These are phyloP conservation scores for Sylvietta virens DNA, from an alignment of 2,113 vertebrate species.

Conservation along the genomic window DNA sequence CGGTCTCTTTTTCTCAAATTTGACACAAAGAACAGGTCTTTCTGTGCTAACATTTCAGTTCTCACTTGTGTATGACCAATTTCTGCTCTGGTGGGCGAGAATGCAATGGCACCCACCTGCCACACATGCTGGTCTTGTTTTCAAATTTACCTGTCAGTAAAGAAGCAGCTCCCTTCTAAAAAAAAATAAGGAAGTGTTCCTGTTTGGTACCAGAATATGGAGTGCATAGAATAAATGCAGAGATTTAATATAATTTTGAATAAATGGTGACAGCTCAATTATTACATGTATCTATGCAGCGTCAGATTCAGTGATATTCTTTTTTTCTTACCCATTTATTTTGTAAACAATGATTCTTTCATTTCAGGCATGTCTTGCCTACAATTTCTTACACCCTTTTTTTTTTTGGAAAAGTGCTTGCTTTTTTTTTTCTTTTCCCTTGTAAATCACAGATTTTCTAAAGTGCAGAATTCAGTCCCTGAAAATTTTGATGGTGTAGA, in stretches of 20 bases:
- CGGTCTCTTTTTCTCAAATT: accelerated
- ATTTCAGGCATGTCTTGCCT: background rate
- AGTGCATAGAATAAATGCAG: background rate
- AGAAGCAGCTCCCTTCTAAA: background rate
- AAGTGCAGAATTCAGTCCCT: background rate
- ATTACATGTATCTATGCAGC: background rate
- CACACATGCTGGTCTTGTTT: too few relatives aligned
- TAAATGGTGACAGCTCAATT: background rate
- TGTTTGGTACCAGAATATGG: background rate
- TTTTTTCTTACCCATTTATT: background rate
- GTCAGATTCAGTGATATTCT: background rate
- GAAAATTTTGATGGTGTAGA: background rate
- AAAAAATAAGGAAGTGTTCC: background rate
- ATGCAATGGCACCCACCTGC: accelerated
- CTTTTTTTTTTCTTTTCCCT: too few relatives aligned
- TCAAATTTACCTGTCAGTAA: background rate
- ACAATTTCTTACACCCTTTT: background rate
- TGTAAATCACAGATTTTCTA: background rate
- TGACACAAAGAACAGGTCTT: background rate
- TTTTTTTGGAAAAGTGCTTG: background rate
- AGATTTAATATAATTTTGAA: background rate
- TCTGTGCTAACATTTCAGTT: background rate
- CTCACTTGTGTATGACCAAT: background rate
- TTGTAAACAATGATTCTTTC: background rate
- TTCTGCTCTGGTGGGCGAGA: background rate